Conservation (phyloP, 2,797 vertebrate genomes). For the Danio choprae region DNA sequence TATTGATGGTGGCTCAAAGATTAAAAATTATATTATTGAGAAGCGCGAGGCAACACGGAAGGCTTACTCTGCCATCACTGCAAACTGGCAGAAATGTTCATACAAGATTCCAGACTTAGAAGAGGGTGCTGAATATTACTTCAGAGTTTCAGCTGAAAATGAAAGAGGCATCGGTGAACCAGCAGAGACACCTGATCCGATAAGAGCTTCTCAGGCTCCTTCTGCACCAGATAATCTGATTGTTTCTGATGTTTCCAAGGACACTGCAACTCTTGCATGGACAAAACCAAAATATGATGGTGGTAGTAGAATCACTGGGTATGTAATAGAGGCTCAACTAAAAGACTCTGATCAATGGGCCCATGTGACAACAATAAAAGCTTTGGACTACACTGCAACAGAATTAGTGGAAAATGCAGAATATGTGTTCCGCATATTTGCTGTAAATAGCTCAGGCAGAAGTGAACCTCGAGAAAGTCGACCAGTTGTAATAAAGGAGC, state of each 20-base stretch:
- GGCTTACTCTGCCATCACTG: slow-evolving; percentile 90
- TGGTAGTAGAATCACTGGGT: slow-evolving; percentile 95
- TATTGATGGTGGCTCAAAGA: slow-evolving; percentile 96
- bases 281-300: slow-evolving; percentile 94
- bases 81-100: slow-evolving; percentile 95
- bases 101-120: slow-evolving; percentile 87
- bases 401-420: slow-evolving; percentile 93
- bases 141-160: slow-evolving; percentile 95
- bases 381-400: slow-evolving; percentile 88
- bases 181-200: slow-evolving; percentile 91
- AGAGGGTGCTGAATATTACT: slow-evolving; percentile 96
- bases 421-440: slow-evolving; percentile 97
- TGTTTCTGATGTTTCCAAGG: slow-evolving; percentile 90
- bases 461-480: slow-evolving; percentile 96
- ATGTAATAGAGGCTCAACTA: slow-evolving; percentile 95
- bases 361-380: slow-evolving; percentile 90
- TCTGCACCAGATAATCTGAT: slow-evolving; percentile 93
- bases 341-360: slow-evolving; percentile 93
- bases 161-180: slow-evolving; percentile 95
- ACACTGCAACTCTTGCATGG: slow-evolving; percentile 94
- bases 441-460: slow-evolving; percentile 95
- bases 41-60: slow-evolving; percentile 96
- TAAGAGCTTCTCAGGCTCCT: slow-evolving; percentile 93
- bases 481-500: slow-evolving; percentile 91
- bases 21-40: slow-evolving; percentile 96